Base-by-base conservation (phyloP, 2,797 vertebrate genomes). In the Pseudomugil gertrudae region DNA sequence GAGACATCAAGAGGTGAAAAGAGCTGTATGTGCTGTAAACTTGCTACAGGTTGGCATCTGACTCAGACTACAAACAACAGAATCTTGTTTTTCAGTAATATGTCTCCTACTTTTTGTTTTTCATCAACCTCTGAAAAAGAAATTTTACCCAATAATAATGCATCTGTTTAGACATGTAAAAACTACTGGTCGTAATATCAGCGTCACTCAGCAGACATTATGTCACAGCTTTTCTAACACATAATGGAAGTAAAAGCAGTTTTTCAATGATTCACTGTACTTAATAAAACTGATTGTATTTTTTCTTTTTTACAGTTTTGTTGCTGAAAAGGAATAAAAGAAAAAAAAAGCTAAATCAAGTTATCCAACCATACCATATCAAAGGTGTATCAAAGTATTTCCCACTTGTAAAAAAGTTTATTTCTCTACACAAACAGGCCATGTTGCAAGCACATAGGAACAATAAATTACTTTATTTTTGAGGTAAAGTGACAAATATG, bases 21-120 rank as follows among this genome's bases (percentile, higher is more conserved):
- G 47, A 54, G 52, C n/a, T 62, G 48, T 32, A 40, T 72, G 40
- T 68, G 63, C 54, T 61, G 36, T 36, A 9, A n/a, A 43, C 40
- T 19, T 70, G 40, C 57, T 69, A 61, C 67, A 77, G 70, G 66
- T 81, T 69, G 65, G 67, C 52, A 43, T 21, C 30, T 14, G 56
- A 40, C 50, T 74, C 3, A 21, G n/a, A 11, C 45, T 40, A 23
- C 45, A 21, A 13, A 47, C 21, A 23, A 9, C 3, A 23, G 4
- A 50, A 50, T 50, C 48, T 27, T 51, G 24, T 27, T 43, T 43
- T n/a, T 38, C 13, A 38, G 10, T 1, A 38, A 24, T 24, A 21
- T 24, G 2, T 50, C 24, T 24, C 23, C 26, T 50, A 50, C 24
- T 24, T 50, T 50, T 26, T 5, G 1, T 10, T 50, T 50, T 14